These are phyloP conservation scores for Eptesicus fuscus DNA, from an alignment of 2,113 vertebrate genomes.

Conservation along the genomic window DNA sequence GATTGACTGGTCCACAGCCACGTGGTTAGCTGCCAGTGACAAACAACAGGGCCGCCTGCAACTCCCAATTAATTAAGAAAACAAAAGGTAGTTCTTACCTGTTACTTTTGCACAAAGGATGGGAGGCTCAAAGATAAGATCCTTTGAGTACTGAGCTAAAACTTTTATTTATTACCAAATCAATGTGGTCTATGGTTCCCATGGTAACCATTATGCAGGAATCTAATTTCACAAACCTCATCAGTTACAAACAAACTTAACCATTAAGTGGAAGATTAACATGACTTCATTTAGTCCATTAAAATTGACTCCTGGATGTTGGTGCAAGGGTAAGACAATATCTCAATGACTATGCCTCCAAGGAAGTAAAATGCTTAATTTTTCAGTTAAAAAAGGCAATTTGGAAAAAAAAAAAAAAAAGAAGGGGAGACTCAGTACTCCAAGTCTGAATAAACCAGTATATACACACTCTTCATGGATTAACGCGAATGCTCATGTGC, in stretches of 20 bases:
- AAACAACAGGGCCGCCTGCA: background rate
- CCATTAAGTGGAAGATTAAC: background rate
- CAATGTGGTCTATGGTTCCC: background rate
- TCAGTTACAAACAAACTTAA: constrained; percentile 44
- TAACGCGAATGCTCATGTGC: background rate
- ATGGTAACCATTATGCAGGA: background rate
- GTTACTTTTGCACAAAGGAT: background rate
- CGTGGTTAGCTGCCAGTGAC: background rate
- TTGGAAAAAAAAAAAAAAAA: background rate
- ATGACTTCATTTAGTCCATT: constrained; percentile 17
- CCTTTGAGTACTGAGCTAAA: background rate
- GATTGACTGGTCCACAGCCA: background rate
- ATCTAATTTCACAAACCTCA: constrained; percentile 40
- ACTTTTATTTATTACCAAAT: background rate
- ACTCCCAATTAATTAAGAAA: background rate
- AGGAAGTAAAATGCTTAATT: constrained; percentile 1
- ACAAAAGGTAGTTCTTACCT: background rate
- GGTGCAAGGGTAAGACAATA: background rate
- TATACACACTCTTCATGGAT: background rate
- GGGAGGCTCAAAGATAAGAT: background rate
- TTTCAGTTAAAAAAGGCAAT: background rate
- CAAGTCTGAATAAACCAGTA: background rate
- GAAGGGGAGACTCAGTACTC: background rate
- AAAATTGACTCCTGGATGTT: constrained; percentile 4
- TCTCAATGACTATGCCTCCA: background rate